phyloP scores from a whole-genome alignment of 2,113 vertebrate species.

The Corynorhinus townsendii region DNA sequence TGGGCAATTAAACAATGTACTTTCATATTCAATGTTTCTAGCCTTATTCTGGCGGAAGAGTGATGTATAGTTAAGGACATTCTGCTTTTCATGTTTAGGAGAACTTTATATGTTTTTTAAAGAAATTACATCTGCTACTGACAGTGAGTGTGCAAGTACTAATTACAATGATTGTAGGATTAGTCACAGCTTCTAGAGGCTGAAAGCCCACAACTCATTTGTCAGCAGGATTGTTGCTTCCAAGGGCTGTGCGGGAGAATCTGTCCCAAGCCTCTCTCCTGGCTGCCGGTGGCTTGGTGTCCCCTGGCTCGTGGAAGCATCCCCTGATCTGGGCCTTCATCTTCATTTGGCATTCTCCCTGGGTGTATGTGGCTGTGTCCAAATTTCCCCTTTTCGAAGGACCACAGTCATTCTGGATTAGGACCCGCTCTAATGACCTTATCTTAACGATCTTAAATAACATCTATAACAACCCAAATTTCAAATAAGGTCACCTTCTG shows the following conservation, averaged over 20 bases:
- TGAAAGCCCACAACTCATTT: neutral
- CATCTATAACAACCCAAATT: neutral
- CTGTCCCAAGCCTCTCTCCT: neutral
- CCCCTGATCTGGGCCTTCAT: neutral
- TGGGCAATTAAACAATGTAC: neutral
- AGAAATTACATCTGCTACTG: constrained; percentile 67
- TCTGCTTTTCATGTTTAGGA: constrained; percentile 74
- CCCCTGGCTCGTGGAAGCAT: neutral
- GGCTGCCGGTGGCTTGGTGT: neutral
- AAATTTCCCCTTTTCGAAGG: neutral
- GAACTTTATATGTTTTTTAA: constrained; percentile 76
- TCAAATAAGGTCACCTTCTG: neutral
- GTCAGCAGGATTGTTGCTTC: neutral
- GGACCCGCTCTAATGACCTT: neutral
- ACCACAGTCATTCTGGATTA: neutral
- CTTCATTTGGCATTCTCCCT: neutral
- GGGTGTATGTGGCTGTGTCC: neutral
- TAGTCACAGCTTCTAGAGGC: neutral
- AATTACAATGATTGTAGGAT: too few species aligned
- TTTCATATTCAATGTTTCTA: constrained; percentile 79
- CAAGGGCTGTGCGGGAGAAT: neutral
- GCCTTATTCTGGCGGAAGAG: constrained; percentile 70
- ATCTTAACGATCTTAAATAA: neutral
- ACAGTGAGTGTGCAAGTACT: too few species aligned
- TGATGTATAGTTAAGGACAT: constrained; percentile 75